Percentiles rank a stretch among this genome's conserved stretches.
Evolutionary conservation across 1,140 invertebrate species (phyloP).

Genomic region (Polyergus mexicanus): DNA sequence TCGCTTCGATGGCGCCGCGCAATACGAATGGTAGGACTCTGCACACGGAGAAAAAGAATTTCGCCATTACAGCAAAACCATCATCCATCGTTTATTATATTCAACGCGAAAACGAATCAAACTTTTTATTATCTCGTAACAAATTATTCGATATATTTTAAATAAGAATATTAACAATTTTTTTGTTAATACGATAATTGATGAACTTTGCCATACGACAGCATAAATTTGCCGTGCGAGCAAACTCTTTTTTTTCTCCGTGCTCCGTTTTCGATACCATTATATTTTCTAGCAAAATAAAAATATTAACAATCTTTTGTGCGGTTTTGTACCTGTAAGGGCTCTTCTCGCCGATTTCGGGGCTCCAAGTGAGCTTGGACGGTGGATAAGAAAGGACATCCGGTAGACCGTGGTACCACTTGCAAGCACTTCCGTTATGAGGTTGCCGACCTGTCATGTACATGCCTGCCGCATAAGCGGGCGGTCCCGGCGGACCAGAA

Average conservation of each 20-base stretch:
- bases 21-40: constrained; percentile 89
- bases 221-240: not conserved
- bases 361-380: constrained; percentile 84
- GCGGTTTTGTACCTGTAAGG: constrained; percentile 83
- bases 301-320: not conserved
- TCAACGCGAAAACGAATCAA: not conserved
- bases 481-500: constrained; percentile 16
- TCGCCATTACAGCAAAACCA: constrained; percentile 11
- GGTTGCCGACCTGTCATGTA: constrained; percentile 87
- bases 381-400: constrained; percentile 86
- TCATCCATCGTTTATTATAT: not conserved
- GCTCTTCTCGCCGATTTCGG: constrained; percentile 87
- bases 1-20: constrained; percentile 77
- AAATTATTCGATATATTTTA: not conserved
- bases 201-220: not conserved
- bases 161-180: not conserved
- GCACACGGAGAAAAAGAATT: constrained; percentile 34
- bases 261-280: not conserved
- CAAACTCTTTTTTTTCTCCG: constrained; percentile 34
- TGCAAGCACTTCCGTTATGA: constrained; percentile 88
- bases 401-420: constrained; percentile 89
- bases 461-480: constrained; percentile 83
- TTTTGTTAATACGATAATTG: not conserved
- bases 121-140: not conserved
- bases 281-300: no score